A percentile compares a stretch with the other conserved stretches of the same genome.
Conservation (phyloP, 2,888 invertebrate genomes). For the Rambutsinella grinnellia region DNA sequence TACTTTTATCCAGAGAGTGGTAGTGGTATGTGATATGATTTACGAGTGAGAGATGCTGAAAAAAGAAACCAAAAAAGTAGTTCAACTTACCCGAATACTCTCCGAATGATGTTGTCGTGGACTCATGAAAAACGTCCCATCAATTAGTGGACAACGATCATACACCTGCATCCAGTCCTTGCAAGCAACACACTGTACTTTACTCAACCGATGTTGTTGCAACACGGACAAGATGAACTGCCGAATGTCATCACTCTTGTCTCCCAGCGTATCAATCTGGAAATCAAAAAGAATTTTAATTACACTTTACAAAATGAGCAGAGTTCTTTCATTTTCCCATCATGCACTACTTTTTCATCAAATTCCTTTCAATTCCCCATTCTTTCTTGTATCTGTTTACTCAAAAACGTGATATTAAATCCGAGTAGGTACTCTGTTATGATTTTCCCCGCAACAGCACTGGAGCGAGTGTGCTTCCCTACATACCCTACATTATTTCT, state of each 20-base stretch:
- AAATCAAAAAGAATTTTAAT: constrained; percentile 70
- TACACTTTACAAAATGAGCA: not conserved
- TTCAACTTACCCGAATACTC: constrained; percentile 74
- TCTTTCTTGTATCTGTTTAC: constrained; percentile 5
- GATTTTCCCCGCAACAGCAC: constrained; percentile 2
- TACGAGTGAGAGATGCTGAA: not conserved
- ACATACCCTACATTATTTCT: constrained; percentile 7
- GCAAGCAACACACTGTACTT: constrained; percentile 89
- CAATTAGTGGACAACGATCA: constrained; percentile 96
- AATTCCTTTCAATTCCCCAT: too few species aligned
- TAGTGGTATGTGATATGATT: too few species aligned
- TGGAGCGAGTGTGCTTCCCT: not conserved
- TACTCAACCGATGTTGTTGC: constrained; percentile 89
- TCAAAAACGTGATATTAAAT: not conserved
- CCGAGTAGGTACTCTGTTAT: not conserved
- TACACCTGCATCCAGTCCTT: constrained; percentile 91
- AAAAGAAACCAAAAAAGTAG: not conserved
- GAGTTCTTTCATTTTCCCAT: not conserved
- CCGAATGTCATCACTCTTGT: constrained; percentile 97
- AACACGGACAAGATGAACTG: constrained; percentile 95
- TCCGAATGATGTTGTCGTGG: constrained; percentile 90
- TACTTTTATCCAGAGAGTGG: constrained; percentile 9
- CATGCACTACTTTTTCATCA: too few species aligned
- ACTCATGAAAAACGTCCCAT: constrained; percentile 98
- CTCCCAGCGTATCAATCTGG: constrained; percentile 98